Percentiles rank a stretch among this genome's conserved stretches.
phyloP scores from a whole-genome alignment of 2,888 invertebrate genomes.

The Hirtodrosophila duncani region DNA sequence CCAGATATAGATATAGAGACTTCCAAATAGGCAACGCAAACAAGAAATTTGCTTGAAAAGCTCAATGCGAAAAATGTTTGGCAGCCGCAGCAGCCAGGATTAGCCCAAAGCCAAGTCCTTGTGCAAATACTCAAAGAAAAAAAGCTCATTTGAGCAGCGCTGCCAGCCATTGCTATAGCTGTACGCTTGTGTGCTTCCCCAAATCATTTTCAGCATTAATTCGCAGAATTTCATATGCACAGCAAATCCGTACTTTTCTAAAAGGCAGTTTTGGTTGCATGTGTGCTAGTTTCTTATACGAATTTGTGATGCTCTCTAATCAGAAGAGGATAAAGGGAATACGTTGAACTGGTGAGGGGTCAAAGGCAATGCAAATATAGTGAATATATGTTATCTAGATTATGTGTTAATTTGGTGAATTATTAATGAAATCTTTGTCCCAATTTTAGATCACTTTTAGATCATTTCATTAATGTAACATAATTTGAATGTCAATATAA shows the following conservation, averaged over 20 bases:
- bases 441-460: too few species aligned
- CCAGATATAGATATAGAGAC: slow-evolving; percentile 26
- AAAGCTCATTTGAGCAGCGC: slow-evolving; percentile 49
- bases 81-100: slow-evolving; percentile 28
- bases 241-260: slow-evolving; percentile 21
- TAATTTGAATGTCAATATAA: too few species aligned
- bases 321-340: too few species aligned
- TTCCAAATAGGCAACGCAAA: slow-evolving; percentile 54
- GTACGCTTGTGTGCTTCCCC: slow-evolving; percentile 5
- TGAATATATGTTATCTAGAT: too few species aligned
- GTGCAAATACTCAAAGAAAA: slow-evolving; percentile 67
- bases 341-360: too few species aligned
- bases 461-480: too few species aligned
- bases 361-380: too few species aligned
- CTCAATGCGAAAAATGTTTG: slow-evolving; percentile 62
- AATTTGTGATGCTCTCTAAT: too few species aligned
- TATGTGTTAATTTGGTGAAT: too few species aligned
- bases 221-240: slow-evolving; percentile 31
- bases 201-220: slow-evolving; percentile 35
- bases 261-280: too few species aligned
- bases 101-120: slow-evolving; percentile 57
- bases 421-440: too few species aligned
- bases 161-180: slow-evolving; percentile 18
- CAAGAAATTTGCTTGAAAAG: slow-evolving; percentile 50
- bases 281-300: too few species aligned